phyloP scores from a whole-genome alignment of 2,113 vertebrate genomes.

The Tor tambroides region DNA sequence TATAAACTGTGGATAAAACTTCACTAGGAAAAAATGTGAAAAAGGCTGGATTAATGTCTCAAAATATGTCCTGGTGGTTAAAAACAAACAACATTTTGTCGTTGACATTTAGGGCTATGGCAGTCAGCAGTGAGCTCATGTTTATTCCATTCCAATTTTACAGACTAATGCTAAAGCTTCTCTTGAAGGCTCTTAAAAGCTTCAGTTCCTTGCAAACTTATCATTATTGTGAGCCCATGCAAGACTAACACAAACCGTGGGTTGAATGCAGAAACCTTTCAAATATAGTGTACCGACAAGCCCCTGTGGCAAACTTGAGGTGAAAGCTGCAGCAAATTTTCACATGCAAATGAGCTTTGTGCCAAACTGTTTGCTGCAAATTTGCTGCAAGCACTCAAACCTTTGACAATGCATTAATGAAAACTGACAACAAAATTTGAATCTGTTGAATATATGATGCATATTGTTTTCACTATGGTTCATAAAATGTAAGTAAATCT shows the following conservation, averaged over 20 bases:
- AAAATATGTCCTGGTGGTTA: not conserved
- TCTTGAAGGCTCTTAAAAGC: conserved; percentile 15
- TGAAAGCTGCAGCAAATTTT: not conserved
- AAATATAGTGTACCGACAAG: not conserved
- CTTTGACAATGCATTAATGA: not conserved
- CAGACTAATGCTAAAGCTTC: not conserved
- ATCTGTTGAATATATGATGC: not conserved
- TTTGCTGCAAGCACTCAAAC: not conserved
- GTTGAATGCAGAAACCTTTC: not conserved
- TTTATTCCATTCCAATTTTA: not conserved
- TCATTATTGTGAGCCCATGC: conserved; percentile 7
- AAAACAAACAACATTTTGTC: not conserved
- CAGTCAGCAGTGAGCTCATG: not conserved
- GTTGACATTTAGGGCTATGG: not conserved
- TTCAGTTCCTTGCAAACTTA: conserved; percentile 6
- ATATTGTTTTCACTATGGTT: not conserved
- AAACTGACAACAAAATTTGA: not conserved
- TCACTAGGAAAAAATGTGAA: not conserved
- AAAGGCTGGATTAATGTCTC: not conserved
- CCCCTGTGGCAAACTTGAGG: not conserved
- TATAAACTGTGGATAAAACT: not conserved
- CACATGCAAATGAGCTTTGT: not conserved
- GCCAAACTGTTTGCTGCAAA: not conserved
- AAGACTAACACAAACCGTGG: not conserved
- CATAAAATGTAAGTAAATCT: not conserved